phyloP scores from a whole-genome alignment of 2,888 invertebrate genomes.

The Steinernema hermaphroditum region DNA sequence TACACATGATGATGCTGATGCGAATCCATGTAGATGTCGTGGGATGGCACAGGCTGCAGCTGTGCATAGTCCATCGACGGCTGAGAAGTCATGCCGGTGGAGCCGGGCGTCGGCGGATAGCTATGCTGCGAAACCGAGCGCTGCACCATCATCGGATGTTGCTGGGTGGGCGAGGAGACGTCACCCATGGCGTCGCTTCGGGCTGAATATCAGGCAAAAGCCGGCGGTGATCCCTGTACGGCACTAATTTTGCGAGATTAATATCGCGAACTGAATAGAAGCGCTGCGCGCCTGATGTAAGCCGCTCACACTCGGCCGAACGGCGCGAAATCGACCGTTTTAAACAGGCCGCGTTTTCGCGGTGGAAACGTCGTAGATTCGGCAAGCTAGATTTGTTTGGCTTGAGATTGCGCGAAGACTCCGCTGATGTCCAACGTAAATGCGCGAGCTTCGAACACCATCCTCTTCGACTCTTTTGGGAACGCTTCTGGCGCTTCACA shows the following conservation, averaged over 20 bases:
- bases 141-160: not conserved
- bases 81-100: not conserved
- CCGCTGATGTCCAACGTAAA: no score
- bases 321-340: not conserved
- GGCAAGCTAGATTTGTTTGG: not conserved
- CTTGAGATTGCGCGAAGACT: no score
- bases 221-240: no score
- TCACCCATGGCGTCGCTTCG: constrained; percentile 9
- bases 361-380: not conserved
- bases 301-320: not conserved
- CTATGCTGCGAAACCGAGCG: constrained; percentile 5
- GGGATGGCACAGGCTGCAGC: not conserved
- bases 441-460: no score
- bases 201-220: not conserved
- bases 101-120: constrained; percentile 18
- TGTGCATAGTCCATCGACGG: constrained; percentile 2
- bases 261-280: not conserved
- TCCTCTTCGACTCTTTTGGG: no score
- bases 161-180: constrained; percentile 21
- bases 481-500: no score
- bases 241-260: no score
- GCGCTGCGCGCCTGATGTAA: constrained; percentile 5
- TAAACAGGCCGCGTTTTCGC: constrained; percentile 10
- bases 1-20: constrained; percentile 11
- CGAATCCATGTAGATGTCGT: constrained; percentile 21